phyloP scores from a whole-genome alignment of 35 echinoderm and acorn worm genomes.

The Diadema setosum region DNA sequence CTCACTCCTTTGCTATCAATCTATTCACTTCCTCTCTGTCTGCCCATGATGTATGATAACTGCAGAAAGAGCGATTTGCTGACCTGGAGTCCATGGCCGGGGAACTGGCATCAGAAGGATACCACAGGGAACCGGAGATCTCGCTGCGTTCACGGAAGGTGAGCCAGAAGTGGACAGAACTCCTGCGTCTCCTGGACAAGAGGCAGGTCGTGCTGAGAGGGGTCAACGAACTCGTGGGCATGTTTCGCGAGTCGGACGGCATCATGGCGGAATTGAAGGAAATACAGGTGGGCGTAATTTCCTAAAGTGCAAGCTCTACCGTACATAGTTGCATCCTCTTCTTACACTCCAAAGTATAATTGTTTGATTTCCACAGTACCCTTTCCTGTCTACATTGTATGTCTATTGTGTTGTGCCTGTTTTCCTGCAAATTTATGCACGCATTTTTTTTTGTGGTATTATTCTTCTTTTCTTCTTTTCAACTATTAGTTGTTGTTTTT shows the following conservation, averaged over 20 bases:
- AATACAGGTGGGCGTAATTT: conserved; percentile 60
- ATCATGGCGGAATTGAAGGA: conserved; percentile 82
- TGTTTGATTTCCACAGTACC: no score
- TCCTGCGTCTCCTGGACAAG: conserved; percentile 65
- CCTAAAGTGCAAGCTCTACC: no score
- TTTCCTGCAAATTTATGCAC: no score
- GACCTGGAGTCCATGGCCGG: conserved; percentile 72
- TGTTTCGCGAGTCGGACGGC: conserved; percentile 87
- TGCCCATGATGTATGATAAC: background rate
- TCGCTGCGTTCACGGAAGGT: conserved; percentile 51
- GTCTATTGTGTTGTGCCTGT: no score
- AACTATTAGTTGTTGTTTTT: no score
- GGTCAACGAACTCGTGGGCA: conserved; percentile 79
- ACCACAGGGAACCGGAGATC: conserved; percentile 37
- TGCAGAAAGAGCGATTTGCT: conserved; percentile 87
- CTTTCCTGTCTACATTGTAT: no score
- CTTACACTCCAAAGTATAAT: no score
- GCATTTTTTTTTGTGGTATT: no score
- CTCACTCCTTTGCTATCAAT: no score
- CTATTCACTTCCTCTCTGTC: no score
- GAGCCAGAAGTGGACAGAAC: conserved; percentile 58
- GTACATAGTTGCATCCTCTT: no score
- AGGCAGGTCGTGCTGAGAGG: conserved; percentile 68
- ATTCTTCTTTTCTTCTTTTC: no score
- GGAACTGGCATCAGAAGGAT: conserved; percentile 67